phyloP scores from a whole-genome alignment of 2,113 vertebrate species.

The Hipposideros armiger region DNA sequence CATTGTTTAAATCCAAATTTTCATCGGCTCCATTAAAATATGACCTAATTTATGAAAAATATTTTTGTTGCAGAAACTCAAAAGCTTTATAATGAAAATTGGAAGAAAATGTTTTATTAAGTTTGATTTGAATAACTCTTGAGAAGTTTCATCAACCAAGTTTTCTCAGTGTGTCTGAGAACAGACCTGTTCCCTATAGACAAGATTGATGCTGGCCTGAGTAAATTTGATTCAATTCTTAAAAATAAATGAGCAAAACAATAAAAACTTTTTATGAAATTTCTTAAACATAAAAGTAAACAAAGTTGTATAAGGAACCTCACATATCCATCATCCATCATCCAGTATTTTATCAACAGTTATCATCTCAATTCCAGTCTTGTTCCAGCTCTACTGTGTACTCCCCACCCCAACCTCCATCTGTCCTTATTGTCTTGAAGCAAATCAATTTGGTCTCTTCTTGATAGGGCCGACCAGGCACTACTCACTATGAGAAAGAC shows the following conservation, averaged over 20 bases:
- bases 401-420: fast-evolving
- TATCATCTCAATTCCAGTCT: neutral
- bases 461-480: neutral
- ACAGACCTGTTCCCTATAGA: neutral
- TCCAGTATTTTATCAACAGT: neutral
- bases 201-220: neutral
- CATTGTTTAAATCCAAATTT: conserved; percentile 3
- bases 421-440: neutral
- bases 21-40: conserved; percentile 30
- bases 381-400: neutral
- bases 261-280: neutral
- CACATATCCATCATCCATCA: neutral
- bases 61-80: neutral
- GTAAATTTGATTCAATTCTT: neutral
- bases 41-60: neutral
- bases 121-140: conserved; percentile 8
- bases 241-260: conserved; percentile 7
- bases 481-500: neutral
- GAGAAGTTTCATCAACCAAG: conserved; percentile 23
- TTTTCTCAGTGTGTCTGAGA: neutral
- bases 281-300: neutral
- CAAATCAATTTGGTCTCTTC: neutral
- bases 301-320: neutral
- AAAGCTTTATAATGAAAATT: neutral
- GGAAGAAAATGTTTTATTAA: conserved; percentile 1